Evolutionary conservation across 2,797 vertebrate genomes (phyloP), one percentile per base, ranked within the genome.

Genomic region (Amazona ochrocephala): DNA sequence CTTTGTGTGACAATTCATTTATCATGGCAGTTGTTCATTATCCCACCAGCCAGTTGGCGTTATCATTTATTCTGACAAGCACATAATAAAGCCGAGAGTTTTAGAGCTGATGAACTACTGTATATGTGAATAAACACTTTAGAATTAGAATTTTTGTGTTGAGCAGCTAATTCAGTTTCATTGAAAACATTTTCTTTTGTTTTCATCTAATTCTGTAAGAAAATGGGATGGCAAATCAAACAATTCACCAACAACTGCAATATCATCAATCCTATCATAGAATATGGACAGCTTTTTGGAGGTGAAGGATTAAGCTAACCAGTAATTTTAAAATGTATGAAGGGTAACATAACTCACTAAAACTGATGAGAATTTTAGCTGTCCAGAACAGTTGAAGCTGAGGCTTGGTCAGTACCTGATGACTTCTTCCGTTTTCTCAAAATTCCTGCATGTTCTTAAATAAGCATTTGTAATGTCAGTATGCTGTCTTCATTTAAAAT

Each of bases 61-160:
- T 95, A 94, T 97, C 86, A 94, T 86, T 95, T 93, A 90, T 95
- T 71, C 91, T 96, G 95, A 94, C 95, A 95, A 61, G 94, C 15
- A 11, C 80, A 80, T 96, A 92, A 95, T 93, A 93, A 94, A 92
- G 65, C 53, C 2, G 44, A 66, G 77, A 84, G 60, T 79, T 91
- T 74, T 71, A 56, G 64, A 93, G 88, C 81, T 94, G 95, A 77
- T 93, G 66, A 96, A 67, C 83, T 90, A 27, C 64, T 74, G 61
- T 58, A 74, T 74, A 85, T 21, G 74, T 81, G 90, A 94, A 94
- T 53, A 93, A 93, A 89, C 65, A 75, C 61, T 76, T 62, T 0
- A 6, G 68, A 42, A 37, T 45, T 93, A 6, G 68, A 42, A 37
- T 45, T 93, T 90, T 78, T 0, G 54, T 45, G 61, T 39, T 80